A percentile compares a stretch with the other conserved stretches of the same genome.
Evolutionary conservation across 2,888 invertebrate species (phyloP).

Genomic region (Gibbula magus): DNA sequence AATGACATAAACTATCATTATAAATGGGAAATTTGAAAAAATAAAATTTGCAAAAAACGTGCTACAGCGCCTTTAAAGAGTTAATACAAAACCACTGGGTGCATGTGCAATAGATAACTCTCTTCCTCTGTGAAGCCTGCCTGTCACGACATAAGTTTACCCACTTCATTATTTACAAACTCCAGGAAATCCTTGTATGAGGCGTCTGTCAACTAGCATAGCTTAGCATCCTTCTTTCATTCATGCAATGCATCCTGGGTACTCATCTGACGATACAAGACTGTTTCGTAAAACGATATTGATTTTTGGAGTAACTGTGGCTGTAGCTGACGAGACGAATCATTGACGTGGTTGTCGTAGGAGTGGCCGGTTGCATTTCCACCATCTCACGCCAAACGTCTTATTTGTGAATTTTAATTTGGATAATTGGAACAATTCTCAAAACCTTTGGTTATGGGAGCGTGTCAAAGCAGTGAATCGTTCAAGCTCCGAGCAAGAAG

Average conservation of each 20-base stretch:
- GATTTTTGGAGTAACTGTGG: not conserved
- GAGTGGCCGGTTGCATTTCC: not conserved
- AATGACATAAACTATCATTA: too few relatives aligned
- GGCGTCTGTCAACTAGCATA: too few relatives aligned
- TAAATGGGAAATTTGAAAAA: too few relatives aligned
- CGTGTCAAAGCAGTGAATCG: slow-evolving; percentile 31
- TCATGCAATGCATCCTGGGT: not conserved
- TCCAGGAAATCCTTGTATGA: too few relatives aligned
- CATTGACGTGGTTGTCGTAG: not conserved
- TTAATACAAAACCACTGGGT: too few relatives aligned
- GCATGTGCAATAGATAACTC: too few relatives aligned
- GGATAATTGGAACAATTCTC: not conserved
- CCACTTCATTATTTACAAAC: too few relatives aligned
- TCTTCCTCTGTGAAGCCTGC: too few relatives aligned
- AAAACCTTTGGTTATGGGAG: slow-evolving; percentile 13
- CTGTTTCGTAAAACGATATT: not conserved
- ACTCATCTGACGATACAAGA: not conserved
- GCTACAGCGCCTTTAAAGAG: too few relatives aligned
- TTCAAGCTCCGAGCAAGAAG: slow-evolving; percentile 26
- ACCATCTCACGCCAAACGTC: not conserved
- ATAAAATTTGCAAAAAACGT: too few relatives aligned
- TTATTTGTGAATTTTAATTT: not conserved
- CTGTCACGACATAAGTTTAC: too few relatives aligned
- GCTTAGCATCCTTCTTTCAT: not conserved
- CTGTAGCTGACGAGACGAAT: not conserved